phyloP scores from a whole-genome alignment of 2,797 vertebrate genomes.

The Parauchenoglanis ngamensis region DNA sequence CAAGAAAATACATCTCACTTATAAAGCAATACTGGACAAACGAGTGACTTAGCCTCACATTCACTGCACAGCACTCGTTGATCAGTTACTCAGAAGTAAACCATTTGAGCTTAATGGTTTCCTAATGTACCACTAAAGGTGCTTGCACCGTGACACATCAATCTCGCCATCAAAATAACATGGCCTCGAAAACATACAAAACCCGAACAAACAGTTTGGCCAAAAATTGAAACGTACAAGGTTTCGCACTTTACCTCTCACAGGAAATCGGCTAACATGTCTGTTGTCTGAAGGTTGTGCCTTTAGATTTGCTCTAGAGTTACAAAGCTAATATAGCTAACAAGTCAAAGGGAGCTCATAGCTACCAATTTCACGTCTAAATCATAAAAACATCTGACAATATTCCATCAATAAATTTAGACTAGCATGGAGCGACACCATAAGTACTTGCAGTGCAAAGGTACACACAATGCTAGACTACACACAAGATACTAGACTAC shows the following conservation, averaged over 20 bases:
- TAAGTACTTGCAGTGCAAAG: neutral
- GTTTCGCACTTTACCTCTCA: neutral
- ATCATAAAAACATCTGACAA: neutral
- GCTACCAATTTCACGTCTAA: neutral
- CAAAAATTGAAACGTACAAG: neutral
- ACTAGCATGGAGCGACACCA: too few relatives aligned
- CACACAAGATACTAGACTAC: neutral
- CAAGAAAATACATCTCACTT: constrained; percentile 45
- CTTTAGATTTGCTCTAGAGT: too few relatives aligned
- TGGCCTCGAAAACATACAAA: too few relatives aligned
- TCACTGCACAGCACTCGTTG: constrained; percentile 7
- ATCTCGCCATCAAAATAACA: neutral
- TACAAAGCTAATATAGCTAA: neutral
- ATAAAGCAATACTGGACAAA: constrained; percentile 41
- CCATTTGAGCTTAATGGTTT: constrained; percentile 24
- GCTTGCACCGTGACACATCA: neutral
- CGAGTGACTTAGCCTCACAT: constrained; percentile 31
- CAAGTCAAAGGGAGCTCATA: neutral
- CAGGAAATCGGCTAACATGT: neutral
- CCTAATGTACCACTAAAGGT: constrained; percentile 30
- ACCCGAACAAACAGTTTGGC: neutral
- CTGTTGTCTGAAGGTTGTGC: neutral
- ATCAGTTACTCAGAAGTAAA: constrained; percentile 30
- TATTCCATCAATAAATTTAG: neutral
- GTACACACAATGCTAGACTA: neutral